Conservation (phyloP, 2,797 vertebrate species). For the Neostethus bicornis region DNA sequence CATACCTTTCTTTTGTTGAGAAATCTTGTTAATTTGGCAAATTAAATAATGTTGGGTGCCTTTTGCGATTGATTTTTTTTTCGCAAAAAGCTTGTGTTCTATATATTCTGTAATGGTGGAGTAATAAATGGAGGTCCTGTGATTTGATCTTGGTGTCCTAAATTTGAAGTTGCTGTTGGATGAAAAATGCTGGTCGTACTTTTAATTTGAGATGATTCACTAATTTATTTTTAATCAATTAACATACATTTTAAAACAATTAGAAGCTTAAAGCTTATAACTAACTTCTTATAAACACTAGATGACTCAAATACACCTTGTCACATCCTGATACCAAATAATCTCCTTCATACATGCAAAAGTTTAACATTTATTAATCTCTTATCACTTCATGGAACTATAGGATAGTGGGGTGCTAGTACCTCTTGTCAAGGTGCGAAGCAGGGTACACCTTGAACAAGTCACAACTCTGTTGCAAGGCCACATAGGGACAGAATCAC, state of each 20-base stretch:
- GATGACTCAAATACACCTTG: background rate
- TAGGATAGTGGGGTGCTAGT: too few relatives aligned
- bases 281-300: conserved; percentile 1
- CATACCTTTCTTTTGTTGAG: conserved; percentile 41
- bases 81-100: conserved; percentile 46
- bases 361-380: too few relatives aligned
- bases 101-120: conserved; percentile 59
- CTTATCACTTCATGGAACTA: too few relatives aligned
- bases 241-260: too few relatives aligned
- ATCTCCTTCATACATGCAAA: conserved; percentile 34
- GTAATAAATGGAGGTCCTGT: conserved; percentile 69
- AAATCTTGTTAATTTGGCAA: conserved; percentile 50
- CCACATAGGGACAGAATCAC: too few relatives aligned
- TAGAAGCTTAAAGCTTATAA: conserved; percentile 1
- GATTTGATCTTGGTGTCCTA: conserved; percentile 46
- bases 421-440: too few relatives aligned
- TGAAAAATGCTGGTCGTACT: too few relatives aligned
- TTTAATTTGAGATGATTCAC: too few relatives aligned
- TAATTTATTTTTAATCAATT: too few relatives aligned
- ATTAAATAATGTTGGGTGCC: conserved; percentile 67
- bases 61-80: conserved; percentile 66
- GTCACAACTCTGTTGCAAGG: too few relatives aligned
- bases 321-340: conserved; percentile 17
- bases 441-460: too few relatives aligned
- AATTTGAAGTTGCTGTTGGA: conserved; percentile 32